These are phyloP conservation scores for Solea senegalensis DNA, from an alignment of 2,113 vertebrate species.

Conservation along the genomic window DNA sequence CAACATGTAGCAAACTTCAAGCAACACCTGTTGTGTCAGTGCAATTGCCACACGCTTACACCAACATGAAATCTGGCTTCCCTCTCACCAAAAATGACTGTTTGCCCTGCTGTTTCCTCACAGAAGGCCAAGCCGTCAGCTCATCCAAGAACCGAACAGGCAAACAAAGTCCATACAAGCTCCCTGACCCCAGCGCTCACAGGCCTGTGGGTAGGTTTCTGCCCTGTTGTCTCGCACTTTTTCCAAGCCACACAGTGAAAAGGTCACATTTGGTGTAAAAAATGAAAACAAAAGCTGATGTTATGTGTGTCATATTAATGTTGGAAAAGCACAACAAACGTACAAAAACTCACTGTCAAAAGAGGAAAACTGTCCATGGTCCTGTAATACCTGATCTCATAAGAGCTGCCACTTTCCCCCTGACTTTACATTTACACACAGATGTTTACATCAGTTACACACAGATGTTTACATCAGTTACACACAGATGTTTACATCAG, in stretches of 20 bases:
- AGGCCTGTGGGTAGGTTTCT: slow-evolving; percentile 84
- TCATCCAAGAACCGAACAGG: slow-evolving; percentile 78
- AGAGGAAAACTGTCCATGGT: slow-evolving; percentile 21
- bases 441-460: not conserved
- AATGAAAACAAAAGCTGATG: not conserved
- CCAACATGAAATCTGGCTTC: slow-evolving; percentile 52
- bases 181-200: slow-evolving; percentile 80
- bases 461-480: no score
- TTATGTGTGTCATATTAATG: not conserved
- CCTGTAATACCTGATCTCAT: not conserved
- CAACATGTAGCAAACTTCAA: slow-evolving; percentile 32
- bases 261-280: slow-evolving; percentile 74
- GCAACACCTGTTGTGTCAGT: slow-evolving; percentile 50
- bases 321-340: not conserved
- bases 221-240: slow-evolving; percentile 48
- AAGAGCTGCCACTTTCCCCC: not conserved
- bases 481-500: no score
- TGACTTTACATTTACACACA: not conserved
- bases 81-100: slow-evolving; percentile 65
- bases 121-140: slow-evolving; percentile 78
- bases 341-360: not conserved
- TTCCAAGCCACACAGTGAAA: slow-evolving; percentile 76
- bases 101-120: slow-evolving; percentile 81
- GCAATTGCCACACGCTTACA: slow-evolving; percentile 36
- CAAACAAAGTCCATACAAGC: slow-evolving; percentile 80